Base-by-base conservation (phyloP, 2,888 invertebrate species). In the Boloria selene region DNA sequence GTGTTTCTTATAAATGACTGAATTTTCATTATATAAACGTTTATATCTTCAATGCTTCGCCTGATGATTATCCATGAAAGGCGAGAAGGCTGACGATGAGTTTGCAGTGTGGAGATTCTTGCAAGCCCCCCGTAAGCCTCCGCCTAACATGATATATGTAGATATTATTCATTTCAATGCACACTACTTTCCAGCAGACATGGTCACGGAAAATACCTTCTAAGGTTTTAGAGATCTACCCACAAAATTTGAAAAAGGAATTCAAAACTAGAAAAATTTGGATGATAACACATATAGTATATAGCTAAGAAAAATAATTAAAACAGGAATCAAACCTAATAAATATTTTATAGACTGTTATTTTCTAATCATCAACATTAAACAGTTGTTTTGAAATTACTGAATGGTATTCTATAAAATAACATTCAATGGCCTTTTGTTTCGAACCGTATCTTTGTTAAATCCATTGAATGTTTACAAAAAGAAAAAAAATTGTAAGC, bases 71-170 rank as follows among this genome's bases (percentile, higher is more conserved):
- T 49, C 17, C 59, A 49, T 38, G 38, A 16, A 13, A 59, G 14
- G 59, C 17, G 49, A 49, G 47, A 50, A 59, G 59, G 49, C 59
- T 59, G 59, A 59, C 59, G 49, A 49, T 59, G 59, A 59, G 49
- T 59, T 59, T 45, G 56, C 56, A 56, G 26, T 26, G n/a, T 5
- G 13, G 13, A 3, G 2, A 26, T 14, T 49, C 31, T 31, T 59
- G 59, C 59, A 59, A 59, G 18, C 59, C 49, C 59, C 59, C 59
- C 59, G 50, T 50, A 49, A 59, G 31, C 50, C 59, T 59, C 38
- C 59, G 31, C 59, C 49, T 59, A 7, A 38, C 59, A 50, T 38
- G 38, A 14, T 31, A 16, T 17, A 3, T 38, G 4, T 38, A 17
- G 17, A 49, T 53, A 16, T 10, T 3, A 44, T n/a, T 31, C 5